A percentile compares a stretch with the other conserved stretches of the same genome.
Evolutionary conservation across 2,113 vertebrate genomes (phyloP).

Genomic region (Gavialis gangeticus): DNA sequence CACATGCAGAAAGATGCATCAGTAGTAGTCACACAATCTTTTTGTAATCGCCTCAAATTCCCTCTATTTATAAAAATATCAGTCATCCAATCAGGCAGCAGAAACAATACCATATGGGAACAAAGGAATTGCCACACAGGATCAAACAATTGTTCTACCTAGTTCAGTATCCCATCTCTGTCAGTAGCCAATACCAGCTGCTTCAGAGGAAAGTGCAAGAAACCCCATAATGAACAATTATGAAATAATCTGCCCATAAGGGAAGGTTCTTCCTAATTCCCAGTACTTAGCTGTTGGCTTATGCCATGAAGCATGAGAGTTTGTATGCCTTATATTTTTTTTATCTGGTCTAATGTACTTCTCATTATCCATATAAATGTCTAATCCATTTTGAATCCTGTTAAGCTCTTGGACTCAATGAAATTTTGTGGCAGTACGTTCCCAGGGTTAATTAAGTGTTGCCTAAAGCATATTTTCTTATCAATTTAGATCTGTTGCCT

Average conservation of each 20-base stretch:
- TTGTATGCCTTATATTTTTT: not conserved
- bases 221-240: not conserved
- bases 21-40: not conserved
- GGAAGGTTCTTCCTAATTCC: not conserved
- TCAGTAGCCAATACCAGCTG: not conserved
- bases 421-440: not conserved
- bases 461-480: slow-evolving; percentile 35
- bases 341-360: not conserved
- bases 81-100: fast-evolving
- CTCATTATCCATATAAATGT: not conserved
- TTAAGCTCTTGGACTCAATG: slow-evolving; percentile 10
- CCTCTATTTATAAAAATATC: not conserved
- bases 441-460: slow-evolving; percentile 31
- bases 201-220: not conserved
- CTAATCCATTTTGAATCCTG: not conserved
- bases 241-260: not conserved
- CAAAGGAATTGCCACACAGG: not conserved
- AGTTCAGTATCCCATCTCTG: fast-evolving
- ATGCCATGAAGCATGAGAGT: fast-evolving
- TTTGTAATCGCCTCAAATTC: not conserved
- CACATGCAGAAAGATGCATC: slow-evolving; percentile 8
- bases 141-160: not conserved
- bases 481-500: not conserved
- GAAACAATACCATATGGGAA: not conserved
- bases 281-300: not conserved